These are phyloP conservation scores for Sceloporus undulatus DNA, from an alignment of 2,113 vertebrate species.

Conservation along the genomic window DNA sequence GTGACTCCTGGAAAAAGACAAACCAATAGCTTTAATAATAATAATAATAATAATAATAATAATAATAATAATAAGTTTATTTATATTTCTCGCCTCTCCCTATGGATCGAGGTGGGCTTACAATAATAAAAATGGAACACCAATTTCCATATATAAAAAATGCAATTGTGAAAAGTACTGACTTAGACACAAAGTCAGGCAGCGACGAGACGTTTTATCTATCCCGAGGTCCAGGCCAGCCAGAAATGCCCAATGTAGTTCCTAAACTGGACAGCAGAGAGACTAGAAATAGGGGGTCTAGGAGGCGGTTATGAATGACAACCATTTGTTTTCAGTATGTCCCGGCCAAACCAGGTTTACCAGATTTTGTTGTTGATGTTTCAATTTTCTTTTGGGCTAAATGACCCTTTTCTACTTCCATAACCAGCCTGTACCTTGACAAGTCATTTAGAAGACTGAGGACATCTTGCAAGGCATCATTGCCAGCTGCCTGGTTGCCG, in stretches of 20 bases:
- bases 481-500: slow-evolving; percentile 97
- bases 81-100: too few relatives aligned
- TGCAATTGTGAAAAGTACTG: background rate
- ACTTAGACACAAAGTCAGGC: background rate
- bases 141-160: background rate
- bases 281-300: background rate
- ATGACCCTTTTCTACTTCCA: background rate
- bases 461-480: slow-evolving; percentile 95
- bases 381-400: background rate
- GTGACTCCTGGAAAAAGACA: slow-evolving; percentile 86
- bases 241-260: too few relatives aligned
- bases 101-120: too few relatives aligned
- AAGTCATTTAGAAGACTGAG: slow-evolving; percentile 97
- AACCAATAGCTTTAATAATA: background rate
- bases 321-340: background rate
- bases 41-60: too few relatives aligned
- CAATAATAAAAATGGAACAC: too few relatives aligned
- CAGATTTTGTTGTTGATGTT: background rate
- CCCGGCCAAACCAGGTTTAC: background rate
- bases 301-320: background rate
- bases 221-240: background rate
- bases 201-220: background rate
- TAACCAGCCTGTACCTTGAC: slow-evolving; percentile 83
- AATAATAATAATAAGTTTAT: too few relatives aligned
- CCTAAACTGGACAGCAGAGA: background rate